Percentiles rank a stretch among this genome's conserved stretches.
Evolutionary conservation across 2,888 invertebrate species (phyloP).

Genomic region (Trisateles emortualis): DNA sequence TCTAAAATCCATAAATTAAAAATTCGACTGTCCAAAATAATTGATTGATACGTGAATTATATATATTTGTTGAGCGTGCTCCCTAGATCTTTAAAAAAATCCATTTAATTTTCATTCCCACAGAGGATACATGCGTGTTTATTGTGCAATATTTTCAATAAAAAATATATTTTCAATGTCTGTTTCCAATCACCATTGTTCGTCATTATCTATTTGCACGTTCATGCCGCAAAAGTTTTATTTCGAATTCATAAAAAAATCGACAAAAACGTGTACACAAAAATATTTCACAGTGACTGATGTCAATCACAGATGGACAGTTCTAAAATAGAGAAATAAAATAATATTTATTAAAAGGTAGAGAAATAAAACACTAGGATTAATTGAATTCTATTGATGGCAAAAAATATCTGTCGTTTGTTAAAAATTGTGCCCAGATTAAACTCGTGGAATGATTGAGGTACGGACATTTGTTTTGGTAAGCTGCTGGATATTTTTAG

Average conservation of each 20-base stretch:
- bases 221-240: neutral
- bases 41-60: too few species aligned
- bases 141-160: too few species aligned
- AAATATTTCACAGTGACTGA: constrained; percentile 30
- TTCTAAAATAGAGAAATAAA: constrained; percentile 25
- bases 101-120: too few species aligned
- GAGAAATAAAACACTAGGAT: constrained; percentile 24
- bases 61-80: too few species aligned
- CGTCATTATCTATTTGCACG: too few species aligned
- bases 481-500: too few species aligned
- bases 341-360: constrained; percentile 28
- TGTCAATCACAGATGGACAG: constrained; percentile 33
- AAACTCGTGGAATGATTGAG: neutral
- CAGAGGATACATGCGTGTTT: too few species aligned
- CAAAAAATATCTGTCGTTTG: constrained; percentile 20
- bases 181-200: too few species aligned
- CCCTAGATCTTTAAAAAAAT: too few species aligned
- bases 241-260: neutral
- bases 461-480: neutral
- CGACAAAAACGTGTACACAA: neutral
- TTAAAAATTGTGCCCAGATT: constrained; percentile 22
- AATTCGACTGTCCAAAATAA: too few species aligned
- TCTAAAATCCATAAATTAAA: too few species aligned
- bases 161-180: too few species aligned
- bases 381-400: constrained; percentile 34